These are phyloP conservation scores for Cancer borealis DNA, from an alignment of 2,888 invertebrate genomes.

Conservation along the genomic window DNA sequence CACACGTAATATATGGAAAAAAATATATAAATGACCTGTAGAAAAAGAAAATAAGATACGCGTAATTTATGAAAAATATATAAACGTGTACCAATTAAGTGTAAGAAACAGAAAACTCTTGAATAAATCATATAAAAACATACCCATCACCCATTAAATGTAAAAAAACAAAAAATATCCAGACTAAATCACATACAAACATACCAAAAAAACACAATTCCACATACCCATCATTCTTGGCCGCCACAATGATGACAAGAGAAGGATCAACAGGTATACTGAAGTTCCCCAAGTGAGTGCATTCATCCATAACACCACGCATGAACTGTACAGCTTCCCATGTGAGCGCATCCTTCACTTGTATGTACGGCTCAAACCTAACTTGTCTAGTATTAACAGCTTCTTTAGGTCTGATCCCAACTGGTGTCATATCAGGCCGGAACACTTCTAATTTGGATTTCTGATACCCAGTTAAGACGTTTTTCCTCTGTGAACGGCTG, in stretches of 20 bases:
- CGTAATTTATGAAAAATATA: not conserved
- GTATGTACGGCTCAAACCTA: slow-evolving; percentile 73
- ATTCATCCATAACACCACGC: slow-evolving; percentile 95
- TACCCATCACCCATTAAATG: not conserved
- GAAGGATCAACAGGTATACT: slow-evolving; percentile 91
- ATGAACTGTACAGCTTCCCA: slow-evolving; percentile 78
- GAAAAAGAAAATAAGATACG: no score
- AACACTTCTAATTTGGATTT: slow-evolving; percentile 12
- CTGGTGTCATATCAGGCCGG: slow-evolving; percentile 60
- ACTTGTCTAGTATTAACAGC: not conserved
- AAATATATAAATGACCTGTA: no score
- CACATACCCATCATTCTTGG: slow-evolving; percentile 87
- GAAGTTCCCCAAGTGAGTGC: slow-evolving; percentile 97
- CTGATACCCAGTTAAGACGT: not conserved
- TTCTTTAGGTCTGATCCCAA: slow-evolving; percentile 57
- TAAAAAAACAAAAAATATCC: not conserved
- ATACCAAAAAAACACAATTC: not conserved
- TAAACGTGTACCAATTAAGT: not conserved
- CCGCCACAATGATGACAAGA: slow-evolving; percentile 93
- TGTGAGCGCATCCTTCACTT: slow-evolving; percentile 72
- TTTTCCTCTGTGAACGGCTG: slow-evolving; percentile 1
- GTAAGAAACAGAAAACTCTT: not conserved
- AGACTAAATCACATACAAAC: not conserved
- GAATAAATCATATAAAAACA: not conserved
- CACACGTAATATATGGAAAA: no score